Base-by-base conservation (phyloP, 1,140 invertebrate genomes). In the Drosophila bipectinata region DNA sequence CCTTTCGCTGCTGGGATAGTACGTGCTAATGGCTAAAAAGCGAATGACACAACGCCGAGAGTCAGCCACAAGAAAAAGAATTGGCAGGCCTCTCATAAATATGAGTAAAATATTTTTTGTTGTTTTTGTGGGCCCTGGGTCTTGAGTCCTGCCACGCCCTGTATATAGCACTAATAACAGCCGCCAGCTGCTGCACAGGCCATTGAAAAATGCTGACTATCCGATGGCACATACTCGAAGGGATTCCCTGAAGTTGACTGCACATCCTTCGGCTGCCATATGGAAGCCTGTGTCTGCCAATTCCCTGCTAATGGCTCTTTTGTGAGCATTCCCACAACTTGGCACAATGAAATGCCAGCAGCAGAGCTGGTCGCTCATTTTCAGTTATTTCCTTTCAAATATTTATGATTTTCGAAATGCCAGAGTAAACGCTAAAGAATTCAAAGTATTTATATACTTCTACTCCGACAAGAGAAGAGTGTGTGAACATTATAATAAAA, bases 231-330 rank as follows among this genome's bases (percentile, higher is more conserved):
- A 52, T 54, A 45, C 32, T 37, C 3, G 30, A 62, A 28, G 60
- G 63, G 63, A 69, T 56, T 47, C 34, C 39, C 71, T 14, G 34
- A 82, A 72, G 72, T 56, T 48, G 49, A 44, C 39, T 12, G 51
- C 66, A 30, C 55, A 47, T 76, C 37, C 45, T 37, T 32, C 51
- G 14, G 49, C 32, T 49, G 18, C 12, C 28, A 52, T 59, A 37
- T 32, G 54, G 34, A 37, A 10, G 48, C 34, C 56, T 71, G 39
- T 85, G 78, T 76, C 66, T 79, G 59, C 75, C 80, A 87, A 87
- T 88, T 88, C 75, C 57, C 83, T 83, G 79, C 83, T 88, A 88
- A 88, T 88, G 83, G 84, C 61, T 83, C 83, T 88, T 88, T 88
- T 88, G 83, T 88, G 83, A 79, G 76, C 68, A 79, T 81, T 79